phyloP scores from a whole-genome alignment of 2,888 invertebrate species.

The Ormia ochracea region DNA sequence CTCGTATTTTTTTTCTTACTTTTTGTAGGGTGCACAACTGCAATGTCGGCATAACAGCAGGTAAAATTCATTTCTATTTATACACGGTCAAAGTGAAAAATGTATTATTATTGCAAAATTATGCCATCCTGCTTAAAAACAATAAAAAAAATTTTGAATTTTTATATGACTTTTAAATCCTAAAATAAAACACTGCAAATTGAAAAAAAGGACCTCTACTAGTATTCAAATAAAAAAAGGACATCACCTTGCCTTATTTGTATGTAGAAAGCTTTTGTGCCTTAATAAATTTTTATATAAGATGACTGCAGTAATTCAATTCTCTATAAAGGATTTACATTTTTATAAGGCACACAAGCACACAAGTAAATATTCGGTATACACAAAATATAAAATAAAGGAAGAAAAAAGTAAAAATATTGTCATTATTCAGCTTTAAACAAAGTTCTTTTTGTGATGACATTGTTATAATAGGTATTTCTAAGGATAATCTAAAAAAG shows the following conservation, averaged over 20 bases:
- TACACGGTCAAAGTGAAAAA: background rate
- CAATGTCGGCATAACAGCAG: background rate
- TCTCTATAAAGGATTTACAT: slow-evolving; percentile 49
- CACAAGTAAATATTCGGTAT: slow-evolving; percentile 20
- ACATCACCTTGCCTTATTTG: slow-evolving; percentile 36
- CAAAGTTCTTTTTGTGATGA: slow-evolving; percentile 15
- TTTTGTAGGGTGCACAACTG: background rate
- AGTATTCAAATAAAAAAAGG: slow-evolving; percentile 28
- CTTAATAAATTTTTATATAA: slow-evolving; percentile 45
- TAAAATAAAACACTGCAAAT: slow-evolving; percentile 38
- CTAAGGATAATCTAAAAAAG: slow-evolving; percentile 49
- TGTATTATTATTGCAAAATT: slow-evolving; percentile 51
- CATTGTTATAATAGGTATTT: slow-evolving; percentile 52
- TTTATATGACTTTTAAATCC: slow-evolving; percentile 45
- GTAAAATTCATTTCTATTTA: background rate
- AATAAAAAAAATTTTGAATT: background rate
- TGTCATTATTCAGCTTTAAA: slow-evolving; percentile 34
- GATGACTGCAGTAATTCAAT: slow-evolving; percentile 62
- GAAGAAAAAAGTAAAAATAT: background rate
- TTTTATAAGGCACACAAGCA: slow-evolving; percentile 17
- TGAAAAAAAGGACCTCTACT: background rate
- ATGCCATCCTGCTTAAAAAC: slow-evolving; percentile 31
- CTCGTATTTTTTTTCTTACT: too few species aligned
- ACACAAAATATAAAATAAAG: background rate
- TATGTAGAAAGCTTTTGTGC: slow-evolving; percentile 2